These are phyloP conservation scores for Rotaria magnacalcarata DNA, from an alignment of 2,888 invertebrate species.

Conservation along the genomic window DNA sequence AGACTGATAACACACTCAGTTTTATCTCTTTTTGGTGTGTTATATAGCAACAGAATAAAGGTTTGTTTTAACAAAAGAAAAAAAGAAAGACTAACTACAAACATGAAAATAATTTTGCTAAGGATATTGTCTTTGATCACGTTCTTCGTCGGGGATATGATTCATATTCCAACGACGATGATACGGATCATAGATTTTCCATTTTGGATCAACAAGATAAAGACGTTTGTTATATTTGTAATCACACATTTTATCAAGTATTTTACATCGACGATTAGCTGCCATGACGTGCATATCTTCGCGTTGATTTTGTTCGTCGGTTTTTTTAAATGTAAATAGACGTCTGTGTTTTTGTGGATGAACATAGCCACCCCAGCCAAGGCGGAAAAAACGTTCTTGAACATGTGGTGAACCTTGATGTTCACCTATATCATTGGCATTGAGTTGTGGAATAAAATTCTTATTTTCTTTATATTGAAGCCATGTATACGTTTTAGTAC, in stretches of 20 bases:
- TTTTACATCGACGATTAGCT: constrained; percentile 19
- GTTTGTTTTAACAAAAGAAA: background rate
- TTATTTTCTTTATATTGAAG: constrained; percentile 20
- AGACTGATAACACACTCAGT: background rate
- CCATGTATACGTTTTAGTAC: constrained; percentile 25
- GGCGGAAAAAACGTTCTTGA: constrained; percentile 23
- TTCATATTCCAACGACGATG: constrained; percentile 28
- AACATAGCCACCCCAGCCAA: constrained; percentile 16
- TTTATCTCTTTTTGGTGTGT: background rate
- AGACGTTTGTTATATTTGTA: constrained; percentile 6
- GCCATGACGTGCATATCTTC: constrained; percentile 30
- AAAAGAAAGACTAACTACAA: background rate
- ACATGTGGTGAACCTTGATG: constrained; percentile 32
- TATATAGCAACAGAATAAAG: background rate
- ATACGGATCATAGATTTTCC: constrained; percentile 24
- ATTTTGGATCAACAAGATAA: background rate
- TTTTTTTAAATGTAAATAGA: constrained; percentile 15
- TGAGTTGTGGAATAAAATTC: background rate
- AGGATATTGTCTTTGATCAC: background rate
- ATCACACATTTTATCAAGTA: constrained; percentile 29
- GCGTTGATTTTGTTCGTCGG: constrained; percentile 23
- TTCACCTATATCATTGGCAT: background rate
- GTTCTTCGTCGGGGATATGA: background rate
- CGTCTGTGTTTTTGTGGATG: constrained; percentile 26
- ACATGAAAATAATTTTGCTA: background rate